Conservation (phyloP, 2,113 vertebrate species). For the Formicarius rufipectus region DNA sequence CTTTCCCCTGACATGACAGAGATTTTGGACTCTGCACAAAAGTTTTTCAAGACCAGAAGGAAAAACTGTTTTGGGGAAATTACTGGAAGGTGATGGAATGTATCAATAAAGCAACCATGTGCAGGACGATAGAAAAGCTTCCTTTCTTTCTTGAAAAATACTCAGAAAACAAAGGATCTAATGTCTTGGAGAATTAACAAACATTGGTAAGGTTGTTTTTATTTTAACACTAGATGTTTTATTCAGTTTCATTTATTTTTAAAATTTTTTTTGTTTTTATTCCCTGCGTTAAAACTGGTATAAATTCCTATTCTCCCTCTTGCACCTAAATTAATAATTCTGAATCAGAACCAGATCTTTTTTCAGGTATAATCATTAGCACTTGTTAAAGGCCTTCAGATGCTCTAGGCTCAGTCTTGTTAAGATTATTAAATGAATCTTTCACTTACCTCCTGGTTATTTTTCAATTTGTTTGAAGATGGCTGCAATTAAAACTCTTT, state of each 20-base stretch:
- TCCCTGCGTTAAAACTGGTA: neutral
- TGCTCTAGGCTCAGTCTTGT: slow-evolving; percentile 19
- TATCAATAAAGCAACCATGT: neutral
- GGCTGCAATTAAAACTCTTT: slow-evolving; percentile 47
- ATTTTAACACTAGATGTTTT: neutral
- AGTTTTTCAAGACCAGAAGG: neutral
- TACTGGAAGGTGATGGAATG: neutral
- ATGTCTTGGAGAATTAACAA: neutral
- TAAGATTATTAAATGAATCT: slow-evolving; percentile 57
- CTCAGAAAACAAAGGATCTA: neutral
- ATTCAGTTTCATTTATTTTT: neutral
- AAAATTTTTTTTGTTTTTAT: neutral
- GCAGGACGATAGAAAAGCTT: rapidly evolving
- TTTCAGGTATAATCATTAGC: slow-evolving; percentile 50
- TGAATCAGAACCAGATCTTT: slow-evolving; percentile 46
- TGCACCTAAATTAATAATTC: slow-evolving; percentile 18
- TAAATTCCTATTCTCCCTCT: neutral
- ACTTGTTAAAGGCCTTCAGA: slow-evolving; percentile 39
- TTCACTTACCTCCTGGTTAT: slow-evolving; percentile 51
- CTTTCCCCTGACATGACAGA: neutral
- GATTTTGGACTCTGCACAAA: neutral
- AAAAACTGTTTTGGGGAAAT: neutral
- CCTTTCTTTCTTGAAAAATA: neutral
- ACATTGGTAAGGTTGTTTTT: neutral
- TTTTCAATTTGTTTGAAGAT: slow-evolving; percentile 62